phyloP scores from a whole-genome alignment of 2,888 invertebrate genomes.

The Ferrisia virgata region DNA sequence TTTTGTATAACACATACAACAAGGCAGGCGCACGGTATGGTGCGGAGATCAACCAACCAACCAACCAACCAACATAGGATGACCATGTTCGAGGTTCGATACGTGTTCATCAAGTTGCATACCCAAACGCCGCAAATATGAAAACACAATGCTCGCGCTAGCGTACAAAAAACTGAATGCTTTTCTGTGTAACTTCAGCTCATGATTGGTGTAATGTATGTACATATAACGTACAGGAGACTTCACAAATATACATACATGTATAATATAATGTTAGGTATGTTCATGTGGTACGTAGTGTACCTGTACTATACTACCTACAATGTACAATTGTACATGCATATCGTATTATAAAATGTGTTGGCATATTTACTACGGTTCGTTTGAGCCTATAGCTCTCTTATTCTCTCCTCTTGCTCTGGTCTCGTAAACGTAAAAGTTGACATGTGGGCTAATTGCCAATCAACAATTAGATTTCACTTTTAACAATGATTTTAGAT shows the following conservation, averaged over 20 bases:
- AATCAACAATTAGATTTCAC: background rate
- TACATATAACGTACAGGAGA: too few species aligned
- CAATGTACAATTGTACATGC: too few species aligned
- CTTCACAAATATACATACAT: too few species aligned
- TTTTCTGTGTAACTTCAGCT: background rate
- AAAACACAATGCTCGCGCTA: too few species aligned
- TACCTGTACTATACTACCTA: background rate
- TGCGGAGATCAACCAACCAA: too few species aligned
- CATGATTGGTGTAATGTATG: background rate
- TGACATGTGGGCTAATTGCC: background rate
- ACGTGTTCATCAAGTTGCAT: background rate
- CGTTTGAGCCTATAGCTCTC: background rate
- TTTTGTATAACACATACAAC: background rate
- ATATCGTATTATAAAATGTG: too few species aligned
- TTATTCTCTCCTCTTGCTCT: background rate
- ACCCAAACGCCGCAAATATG: background rate
- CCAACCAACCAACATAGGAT: too few species aligned
- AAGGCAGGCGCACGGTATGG: too few species aligned
- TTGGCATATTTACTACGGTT: background rate
- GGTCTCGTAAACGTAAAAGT: background rate
- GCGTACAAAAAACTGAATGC: too few species aligned
- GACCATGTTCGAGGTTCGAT: background rate
- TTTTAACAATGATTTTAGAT: background rate
- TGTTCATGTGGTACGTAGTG: background rate
- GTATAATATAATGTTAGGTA: too few species aligned